Percentiles rank a stretch among this genome's conserved stretches.
These are phyloP conservation scores for Propsilocerus akamusi DNA, from an alignment of 1,140 invertebrate species.

Conservation along the genomic window DNA sequence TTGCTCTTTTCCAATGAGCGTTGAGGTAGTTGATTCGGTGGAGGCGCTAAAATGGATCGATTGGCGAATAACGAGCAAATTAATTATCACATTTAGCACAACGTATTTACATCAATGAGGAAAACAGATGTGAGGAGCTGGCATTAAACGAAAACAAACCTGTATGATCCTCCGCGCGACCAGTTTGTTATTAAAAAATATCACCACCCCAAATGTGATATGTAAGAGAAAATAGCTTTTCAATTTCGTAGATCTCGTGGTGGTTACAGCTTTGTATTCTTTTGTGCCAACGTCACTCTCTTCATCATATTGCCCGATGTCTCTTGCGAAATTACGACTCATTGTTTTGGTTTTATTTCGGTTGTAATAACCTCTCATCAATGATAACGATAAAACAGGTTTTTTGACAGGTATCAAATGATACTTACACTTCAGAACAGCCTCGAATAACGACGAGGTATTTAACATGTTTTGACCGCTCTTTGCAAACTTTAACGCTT, in stretches of 20 bases:
- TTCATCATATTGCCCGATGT: not conserved
- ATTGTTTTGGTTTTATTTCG: not conserved
- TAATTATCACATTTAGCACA: not conserved
- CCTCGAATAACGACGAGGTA: not conserved
- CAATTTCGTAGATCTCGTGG: not conserved
- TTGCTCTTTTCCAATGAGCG: conserved; percentile 13
- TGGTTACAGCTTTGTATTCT: too few relatives aligned
- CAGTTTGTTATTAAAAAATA: not conserved
- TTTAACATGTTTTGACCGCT: conserved; percentile 28
- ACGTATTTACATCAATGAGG: not conserved
- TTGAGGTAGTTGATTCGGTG: conserved; percentile 2
- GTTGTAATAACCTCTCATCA: conserved; percentile 6
- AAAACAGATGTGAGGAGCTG: not conserved
- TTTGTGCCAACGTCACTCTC: not conserved
- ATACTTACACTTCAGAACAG: conserved; percentile 9
- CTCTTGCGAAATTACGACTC: not conserved
- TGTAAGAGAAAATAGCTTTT: not conserved
- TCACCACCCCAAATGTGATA: conserved; percentile 5
- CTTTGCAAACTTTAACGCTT: conserved; percentile 50
- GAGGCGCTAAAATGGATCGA: not conserved
- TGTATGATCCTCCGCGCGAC: not conserved
- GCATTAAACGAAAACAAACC: not conserved
- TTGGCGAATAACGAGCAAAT: not conserved
- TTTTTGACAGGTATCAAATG: not conserved
- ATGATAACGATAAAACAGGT: conserved; percentile 10